Evolutionary conservation across 92 coral and sea anemone genomes (phyloP).

Genomic region (Porites lobata): DNA sequence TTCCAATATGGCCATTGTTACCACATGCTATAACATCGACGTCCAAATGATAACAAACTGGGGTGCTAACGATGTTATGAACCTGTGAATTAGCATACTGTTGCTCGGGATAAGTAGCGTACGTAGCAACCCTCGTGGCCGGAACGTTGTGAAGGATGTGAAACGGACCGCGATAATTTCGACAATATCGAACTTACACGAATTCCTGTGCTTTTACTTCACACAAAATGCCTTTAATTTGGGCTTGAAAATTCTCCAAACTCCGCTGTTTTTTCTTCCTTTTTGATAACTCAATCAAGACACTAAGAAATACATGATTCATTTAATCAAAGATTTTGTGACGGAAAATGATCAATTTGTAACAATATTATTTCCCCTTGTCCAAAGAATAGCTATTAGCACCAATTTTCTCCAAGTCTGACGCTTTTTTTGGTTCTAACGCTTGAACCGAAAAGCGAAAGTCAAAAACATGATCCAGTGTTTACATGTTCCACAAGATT

Average conservation of each 20-base stretch:
- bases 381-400: not conserved
- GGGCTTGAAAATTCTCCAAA: not conserved
- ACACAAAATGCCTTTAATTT: not conserved
- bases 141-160: not conserved
- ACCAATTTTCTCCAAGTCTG: not conserved
- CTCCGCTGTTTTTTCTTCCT: not conserved
- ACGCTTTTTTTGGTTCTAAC: not conserved
- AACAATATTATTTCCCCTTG: not conserved
- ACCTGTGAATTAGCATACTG: conserved; percentile 36
- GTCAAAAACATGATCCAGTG: not conserved
- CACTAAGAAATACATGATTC: not conserved
- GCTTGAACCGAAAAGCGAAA: not conserved
- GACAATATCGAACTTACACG: not conserved
- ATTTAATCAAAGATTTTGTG: not conserved
- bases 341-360: not conserved
- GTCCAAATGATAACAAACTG: conserved; percentile 16
- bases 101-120: conserved; percentile 23
- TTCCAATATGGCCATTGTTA: conserved; percentile 21
- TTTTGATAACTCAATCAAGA: no score
- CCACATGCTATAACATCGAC: conserved; percentile 1
- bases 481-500: conserved; percentile 15
- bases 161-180: not conserved
- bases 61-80: conserved; percentile 31
- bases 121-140: conserved; percentile 25
- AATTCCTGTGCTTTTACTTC: not conserved